Conservation (phyloP, 2,797 vertebrate genomes). For the Staurois parvus region DNA sequence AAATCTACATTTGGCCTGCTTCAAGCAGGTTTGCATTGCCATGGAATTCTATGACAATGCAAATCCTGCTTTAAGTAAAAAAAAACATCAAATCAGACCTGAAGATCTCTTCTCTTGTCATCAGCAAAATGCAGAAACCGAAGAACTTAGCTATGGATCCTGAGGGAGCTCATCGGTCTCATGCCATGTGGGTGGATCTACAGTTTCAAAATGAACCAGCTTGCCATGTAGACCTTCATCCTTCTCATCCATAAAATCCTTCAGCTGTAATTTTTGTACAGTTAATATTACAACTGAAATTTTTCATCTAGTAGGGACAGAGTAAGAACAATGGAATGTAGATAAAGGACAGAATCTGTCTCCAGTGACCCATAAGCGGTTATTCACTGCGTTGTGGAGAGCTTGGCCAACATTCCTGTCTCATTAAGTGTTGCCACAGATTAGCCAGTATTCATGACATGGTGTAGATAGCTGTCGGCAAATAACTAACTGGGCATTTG, state of each 20-base stretch:
- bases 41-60: too few species aligned
- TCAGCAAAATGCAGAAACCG: too few species aligned
- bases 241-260: background rate
- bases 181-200: too few species aligned
- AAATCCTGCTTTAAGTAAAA: too few species aligned
- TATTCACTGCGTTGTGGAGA: slow-evolving; percentile 1
- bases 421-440: slow-evolving; percentile 46
- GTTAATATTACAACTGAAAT: background rate
- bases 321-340: background rate
- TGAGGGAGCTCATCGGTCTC: too few species aligned
- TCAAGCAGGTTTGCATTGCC: too few species aligned
- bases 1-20: too few species aligned
- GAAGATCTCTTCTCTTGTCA: too few species aligned
- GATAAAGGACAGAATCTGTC: slow-evolving; percentile 20
- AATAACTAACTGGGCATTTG: slow-evolving; percentile 14
- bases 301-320: slow-evolving; percentile 5
- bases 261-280: background rate
- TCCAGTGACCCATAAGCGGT: slow-evolving; percentile 35
- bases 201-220: too few species aligned
- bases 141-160: too few species aligned
- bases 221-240: background rate
- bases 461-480: slow-evolving; percentile 35
- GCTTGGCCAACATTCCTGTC: slow-evolving; percentile 42
- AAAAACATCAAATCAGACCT: too few species aligned
- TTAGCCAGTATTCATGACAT: slow-evolving; percentile 42